phyloP scores from a whole-genome alignment of 1,140 invertebrate genomes.

The Zaprionus ornatus region DNA sequence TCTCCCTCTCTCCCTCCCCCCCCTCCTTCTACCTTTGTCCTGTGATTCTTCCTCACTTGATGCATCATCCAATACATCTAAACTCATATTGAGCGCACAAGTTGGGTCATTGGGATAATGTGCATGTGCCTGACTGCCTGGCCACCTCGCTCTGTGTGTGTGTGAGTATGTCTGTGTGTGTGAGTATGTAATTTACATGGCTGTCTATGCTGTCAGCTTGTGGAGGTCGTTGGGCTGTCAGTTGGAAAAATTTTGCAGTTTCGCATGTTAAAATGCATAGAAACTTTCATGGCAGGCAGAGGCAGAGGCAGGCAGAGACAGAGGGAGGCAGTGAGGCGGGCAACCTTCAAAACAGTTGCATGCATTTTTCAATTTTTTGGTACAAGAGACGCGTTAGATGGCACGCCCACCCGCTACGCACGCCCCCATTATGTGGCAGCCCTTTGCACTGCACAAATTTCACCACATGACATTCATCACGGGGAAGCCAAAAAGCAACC shows the following conservation, averaged over 20 bases:
- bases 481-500: constrained; percentile 19
- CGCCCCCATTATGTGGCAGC: constrained; percentile 23
- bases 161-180: not conserved
- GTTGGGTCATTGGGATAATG: constrained; percentile 29
- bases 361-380: constrained; percentile 77
- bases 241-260: constrained; percentile 44
- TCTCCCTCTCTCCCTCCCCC: not conserved
- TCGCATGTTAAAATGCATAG: constrained; percentile 36
- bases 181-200: constrained; percentile 64
- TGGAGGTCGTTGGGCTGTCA: constrained; percentile 74
- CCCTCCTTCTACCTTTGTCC: not conserved
- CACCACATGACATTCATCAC: constrained; percentile 81
- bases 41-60: constrained; percentile 16
- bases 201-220: constrained; percentile 63
- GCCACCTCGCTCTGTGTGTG: not conserved
- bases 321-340: not conserved
- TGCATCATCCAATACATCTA: constrained; percentile 27
- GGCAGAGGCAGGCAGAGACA: not conserved
- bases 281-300: constrained; percentile 40
- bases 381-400: constrained; percentile 51
- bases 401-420: constrained; percentile 22
- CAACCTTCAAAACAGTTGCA: constrained; percentile 81
- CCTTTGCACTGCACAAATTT: constrained; percentile 68
- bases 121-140: not conserved
- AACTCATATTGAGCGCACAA: constrained; percentile 34